Evolutionary conservation across 2,797 vertebrate species (phyloP).

Genomic region (Champsocephalus esox): DNA sequence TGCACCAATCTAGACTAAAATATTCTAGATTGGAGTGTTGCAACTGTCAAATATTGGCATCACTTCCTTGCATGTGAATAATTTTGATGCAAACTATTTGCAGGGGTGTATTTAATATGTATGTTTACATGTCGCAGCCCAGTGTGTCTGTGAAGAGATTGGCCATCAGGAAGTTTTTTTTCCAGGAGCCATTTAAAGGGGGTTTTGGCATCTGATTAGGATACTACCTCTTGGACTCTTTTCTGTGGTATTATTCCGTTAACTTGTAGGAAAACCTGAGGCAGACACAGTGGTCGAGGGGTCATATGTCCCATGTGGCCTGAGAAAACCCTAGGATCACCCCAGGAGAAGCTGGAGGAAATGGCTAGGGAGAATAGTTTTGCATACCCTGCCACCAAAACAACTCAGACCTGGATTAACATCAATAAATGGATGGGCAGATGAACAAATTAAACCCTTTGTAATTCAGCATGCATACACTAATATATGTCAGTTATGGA

Average conservation of each 20-base stretch:
- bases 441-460: background rate
- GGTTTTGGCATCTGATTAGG: background rate
- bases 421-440: background rate
- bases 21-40: too few species aligned
- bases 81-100: too few species aligned
- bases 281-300: conserved; percentile 5
- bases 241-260: background rate
- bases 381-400: background rate
- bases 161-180: too few species aligned
- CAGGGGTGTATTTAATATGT: too few species aligned
- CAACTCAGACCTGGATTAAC: background rate
- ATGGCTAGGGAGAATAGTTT: background rate
- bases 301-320: conserved; percentile 25
- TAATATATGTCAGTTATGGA: background rate
- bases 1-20: too few species aligned
- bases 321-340: background rate
- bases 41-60: too few species aligned
- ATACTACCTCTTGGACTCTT: background rate
- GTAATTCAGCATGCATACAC: background rate
- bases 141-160: background rate
- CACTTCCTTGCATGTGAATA: too few species aligned
- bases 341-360: background rate
- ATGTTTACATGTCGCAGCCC: background rate
- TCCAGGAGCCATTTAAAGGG: background rate
- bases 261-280: background rate